Evolutionary conservation across 1,140 invertebrate species (phyloP).

Genomic region (Zaprionus capensis): DNA sequence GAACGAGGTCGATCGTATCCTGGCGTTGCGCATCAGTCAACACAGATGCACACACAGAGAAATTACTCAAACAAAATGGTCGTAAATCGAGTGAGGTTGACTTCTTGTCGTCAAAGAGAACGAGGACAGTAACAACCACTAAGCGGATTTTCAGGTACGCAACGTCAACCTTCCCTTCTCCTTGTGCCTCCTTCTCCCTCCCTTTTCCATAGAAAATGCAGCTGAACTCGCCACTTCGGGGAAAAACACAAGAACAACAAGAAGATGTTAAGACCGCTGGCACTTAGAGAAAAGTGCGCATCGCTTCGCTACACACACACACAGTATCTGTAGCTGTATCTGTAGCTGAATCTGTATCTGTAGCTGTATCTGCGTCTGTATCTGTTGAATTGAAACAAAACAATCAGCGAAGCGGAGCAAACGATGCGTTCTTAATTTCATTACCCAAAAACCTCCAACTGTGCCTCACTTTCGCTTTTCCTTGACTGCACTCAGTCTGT

Average conservation of each 20-base stretch:
- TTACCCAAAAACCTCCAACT: conserved; percentile 68
- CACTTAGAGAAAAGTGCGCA: conserved; percentile 43
- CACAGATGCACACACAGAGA: conserved; percentile 41
- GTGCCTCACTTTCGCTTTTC: conserved; percentile 75
- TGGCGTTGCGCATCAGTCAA: conserved; percentile 54
- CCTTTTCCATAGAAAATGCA: conserved; percentile 63
- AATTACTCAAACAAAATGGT: conserved; percentile 84
- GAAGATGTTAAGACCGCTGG: conserved; percentile 24
- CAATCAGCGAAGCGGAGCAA: conserved; percentile 75
- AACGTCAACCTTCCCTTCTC: conserved; percentile 25
- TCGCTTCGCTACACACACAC: conserved; percentile 7
- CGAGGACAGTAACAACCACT: conserved; percentile 75
- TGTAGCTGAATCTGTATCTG: conserved; percentile 12
- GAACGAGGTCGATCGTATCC: conserved; percentile 11
- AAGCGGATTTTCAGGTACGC: conserved; percentile 68
- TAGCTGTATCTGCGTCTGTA: conserved; percentile 7
- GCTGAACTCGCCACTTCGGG: conserved; percentile 58
- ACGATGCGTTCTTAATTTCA: conserved; percentile 80
- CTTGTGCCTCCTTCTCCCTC: conserved; percentile 3
- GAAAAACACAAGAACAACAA: conserved; percentile 46
- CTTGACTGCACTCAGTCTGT: not conserved
- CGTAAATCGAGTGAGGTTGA: conserved; percentile 83
- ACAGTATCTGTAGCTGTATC: not conserved
- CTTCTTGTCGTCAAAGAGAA: conserved; percentile 80
- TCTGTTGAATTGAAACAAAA: conserved; percentile 67